phyloP scores from a whole-genome alignment of 2,113 vertebrate genomes.

The Mormoops blainvillei region DNA sequence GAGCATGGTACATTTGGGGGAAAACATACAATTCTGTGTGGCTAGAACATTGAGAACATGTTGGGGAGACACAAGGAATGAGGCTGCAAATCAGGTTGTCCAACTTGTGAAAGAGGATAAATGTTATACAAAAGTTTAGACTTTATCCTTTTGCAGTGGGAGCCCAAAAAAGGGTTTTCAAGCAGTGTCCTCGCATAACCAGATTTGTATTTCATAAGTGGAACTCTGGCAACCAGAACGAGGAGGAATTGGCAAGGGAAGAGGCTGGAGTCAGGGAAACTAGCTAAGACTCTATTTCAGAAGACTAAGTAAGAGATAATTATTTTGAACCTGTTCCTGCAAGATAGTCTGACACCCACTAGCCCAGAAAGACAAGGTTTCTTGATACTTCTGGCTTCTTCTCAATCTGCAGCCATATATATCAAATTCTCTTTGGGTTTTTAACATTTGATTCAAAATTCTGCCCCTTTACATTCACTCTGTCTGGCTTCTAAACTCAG shows the following conservation, averaged over 20 bases:
- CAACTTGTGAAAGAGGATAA: not conserved
- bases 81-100: not conserved
- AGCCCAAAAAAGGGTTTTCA: conserved; percentile 1
- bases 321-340: conserved; percentile 2
- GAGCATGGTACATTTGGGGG: not conserved
- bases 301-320: conserved; percentile 4
- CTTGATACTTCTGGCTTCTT: not conserved
- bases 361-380: not conserved
- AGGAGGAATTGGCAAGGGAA: conserved; percentile 10
- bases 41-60: conserved; percentile 27
- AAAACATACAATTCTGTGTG: conserved; percentile 18
- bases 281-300: not conserved
- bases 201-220: conserved; percentile 29
- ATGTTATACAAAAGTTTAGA: not conserved
- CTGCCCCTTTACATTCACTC: not conserved
- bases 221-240: not conserved
- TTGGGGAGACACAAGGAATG: not conserved
- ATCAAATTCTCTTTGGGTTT: not conserved
- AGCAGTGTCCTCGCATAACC: not conserved
- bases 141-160: not conserved
- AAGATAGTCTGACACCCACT: not conserved
- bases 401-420: not conserved
- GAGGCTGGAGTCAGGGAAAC: not conserved
- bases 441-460: not conserved
- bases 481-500: not conserved